Percentiles rank a stretch among this genome's conserved stretches.
Evolutionary conservation across 2,888 invertebrate species (phyloP).

Genomic region (Eupithecia vulgata): DNA sequence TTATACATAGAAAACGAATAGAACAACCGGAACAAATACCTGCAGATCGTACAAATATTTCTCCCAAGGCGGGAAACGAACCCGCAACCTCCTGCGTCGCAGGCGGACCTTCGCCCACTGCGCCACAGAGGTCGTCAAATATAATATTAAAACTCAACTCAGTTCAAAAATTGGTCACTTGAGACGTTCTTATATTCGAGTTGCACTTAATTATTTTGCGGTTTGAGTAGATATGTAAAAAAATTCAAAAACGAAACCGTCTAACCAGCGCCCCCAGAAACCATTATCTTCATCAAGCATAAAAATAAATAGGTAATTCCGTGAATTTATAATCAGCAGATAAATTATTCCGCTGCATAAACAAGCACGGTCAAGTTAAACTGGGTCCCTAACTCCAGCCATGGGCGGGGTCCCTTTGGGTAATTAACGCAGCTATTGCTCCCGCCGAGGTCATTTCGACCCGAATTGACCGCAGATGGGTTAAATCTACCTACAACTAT

Average conservation of each 20-base stretch:
- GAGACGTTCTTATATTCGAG: too few species aligned
- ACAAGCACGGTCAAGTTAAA: slow-evolving; percentile 33
- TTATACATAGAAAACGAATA: too few species aligned
- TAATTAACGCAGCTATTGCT: slow-evolving; percentile 41
- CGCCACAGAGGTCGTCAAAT: too few species aligned
- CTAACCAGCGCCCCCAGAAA: background rate
- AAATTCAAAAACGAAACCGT: background rate
- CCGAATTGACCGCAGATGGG: slow-evolving; percentile 38
- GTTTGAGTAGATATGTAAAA: too few species aligned
- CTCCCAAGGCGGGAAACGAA: too few species aligned
- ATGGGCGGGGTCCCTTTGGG: slow-evolving; percentile 30
- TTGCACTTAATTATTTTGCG: too few species aligned
- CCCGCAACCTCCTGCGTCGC: too few species aligned
- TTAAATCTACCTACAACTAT: slow-evolving; percentile 31
- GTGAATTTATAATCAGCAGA: slow-evolving; percentile 29
- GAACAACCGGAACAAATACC: too few species aligned
- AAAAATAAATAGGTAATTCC: slow-evolving; percentile 27
- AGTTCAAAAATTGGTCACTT: too few species aligned
- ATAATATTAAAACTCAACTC: too few species aligned
- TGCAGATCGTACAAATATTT: too few species aligned
- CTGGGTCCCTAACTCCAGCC: slow-evolving; percentile 26
- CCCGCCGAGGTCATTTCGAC: slow-evolving; percentile 36
- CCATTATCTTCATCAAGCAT: background rate
- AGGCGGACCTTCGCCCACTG: too few species aligned
- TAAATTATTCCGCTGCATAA: slow-evolving; percentile 30